Evolutionary conservation across 2,113 vertebrate genomes (phyloP).

Genomic region (Platichthys flesus): DNA sequence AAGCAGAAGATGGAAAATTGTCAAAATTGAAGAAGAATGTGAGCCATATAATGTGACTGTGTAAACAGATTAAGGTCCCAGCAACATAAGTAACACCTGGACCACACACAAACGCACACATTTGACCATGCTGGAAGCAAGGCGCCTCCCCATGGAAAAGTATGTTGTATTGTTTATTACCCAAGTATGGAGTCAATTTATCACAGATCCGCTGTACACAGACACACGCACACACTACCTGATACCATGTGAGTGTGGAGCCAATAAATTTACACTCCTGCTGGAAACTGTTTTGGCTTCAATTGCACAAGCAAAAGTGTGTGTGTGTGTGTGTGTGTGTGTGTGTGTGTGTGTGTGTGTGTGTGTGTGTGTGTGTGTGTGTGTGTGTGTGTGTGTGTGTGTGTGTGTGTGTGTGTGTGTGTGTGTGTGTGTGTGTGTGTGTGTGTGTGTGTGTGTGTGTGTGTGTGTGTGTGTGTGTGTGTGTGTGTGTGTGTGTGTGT

Average conservation of each 20-base stretch:
- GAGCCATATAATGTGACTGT: neutral
- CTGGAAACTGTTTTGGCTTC: conserved; percentile 55
- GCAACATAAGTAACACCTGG: neutral
- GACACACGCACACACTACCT: conserved; percentile 13
- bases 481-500: conserved; percentile 19
- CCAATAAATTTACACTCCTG: conserved; percentile 47
- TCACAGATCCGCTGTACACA: conserved; percentile 24
- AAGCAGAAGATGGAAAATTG: neutral
- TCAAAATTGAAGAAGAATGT: too few relatives aligned
- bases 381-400: conserved; percentile 18
- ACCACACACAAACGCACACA: conserved; percentile 23
- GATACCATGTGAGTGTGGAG: conserved; percentile 25
- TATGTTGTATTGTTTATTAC: conserved; percentile 63
- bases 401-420: conserved; percentile 11
- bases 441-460: conserved; percentile 17
- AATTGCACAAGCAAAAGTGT: conserved; percentile 38
- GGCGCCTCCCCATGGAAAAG: conserved; percentile 43
- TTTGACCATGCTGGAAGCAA: conserved; percentile 38
- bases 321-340: conserved; percentile 27
- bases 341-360: neutral
- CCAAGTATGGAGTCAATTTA: conserved; percentile 55
- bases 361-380: too few relatives aligned
- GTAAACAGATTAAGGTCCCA: neutral
- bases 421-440: neutral
- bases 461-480: conserved; percentile 10